Evolutionary conservation across 2,797 vertebrate species (phyloP), one percentile per base, ranked within the genome.

Genomic region (Gallirallus australis): DNA sequence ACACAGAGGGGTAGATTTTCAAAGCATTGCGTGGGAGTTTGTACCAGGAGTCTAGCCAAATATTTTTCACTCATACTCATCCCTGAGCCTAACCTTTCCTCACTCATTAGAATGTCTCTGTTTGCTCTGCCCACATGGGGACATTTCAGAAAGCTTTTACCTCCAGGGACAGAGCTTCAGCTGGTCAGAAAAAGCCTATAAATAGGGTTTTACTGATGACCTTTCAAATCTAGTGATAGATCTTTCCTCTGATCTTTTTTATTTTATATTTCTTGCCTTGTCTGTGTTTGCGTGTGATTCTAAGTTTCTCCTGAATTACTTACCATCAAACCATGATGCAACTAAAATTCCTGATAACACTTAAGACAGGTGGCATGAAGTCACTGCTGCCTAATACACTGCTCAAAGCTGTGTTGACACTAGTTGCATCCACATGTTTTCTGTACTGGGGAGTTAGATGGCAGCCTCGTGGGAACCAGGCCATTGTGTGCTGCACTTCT

Each of bases 21-120:
- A 94, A 83, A 93, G 82, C 39, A 0, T 82, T 81, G 92, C 39
- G 85, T 86, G 90, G 90, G 66, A 94, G 96, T 94, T 96, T 95
- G 86, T 94, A 93, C 94, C 82, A 89, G 96, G 95, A 95, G 93
- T n/a, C 53, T 59, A 96, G 96, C 90, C 92, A 95, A 86, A 80
- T 91, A 83, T 76, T 93, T 98, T 90, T 94, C 90, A 87, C 88
- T 91, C 50, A 31, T 90, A 86, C 72, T 95, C 93, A 95, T 96
- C 91, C 79, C 47, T 73, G 66, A 90, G 78, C 37, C 54, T 96
- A 95, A 85, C 85, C 86, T 89, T 90, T 83, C 70, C 68, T 92
- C 63, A 11, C 27, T 70, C 2, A 0, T 73, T 66, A 69, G 81
- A 86, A 42, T 37, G 76, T 53, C 69, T 27, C 63, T 42, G 52